Percentiles rank a stretch among this genome's conserved stretches.
These are phyloP conservation scores for Drosophila fuyamai DNA, from an alignment of 1,140 invertebrate species.

Conservation along the genomic window DNA sequence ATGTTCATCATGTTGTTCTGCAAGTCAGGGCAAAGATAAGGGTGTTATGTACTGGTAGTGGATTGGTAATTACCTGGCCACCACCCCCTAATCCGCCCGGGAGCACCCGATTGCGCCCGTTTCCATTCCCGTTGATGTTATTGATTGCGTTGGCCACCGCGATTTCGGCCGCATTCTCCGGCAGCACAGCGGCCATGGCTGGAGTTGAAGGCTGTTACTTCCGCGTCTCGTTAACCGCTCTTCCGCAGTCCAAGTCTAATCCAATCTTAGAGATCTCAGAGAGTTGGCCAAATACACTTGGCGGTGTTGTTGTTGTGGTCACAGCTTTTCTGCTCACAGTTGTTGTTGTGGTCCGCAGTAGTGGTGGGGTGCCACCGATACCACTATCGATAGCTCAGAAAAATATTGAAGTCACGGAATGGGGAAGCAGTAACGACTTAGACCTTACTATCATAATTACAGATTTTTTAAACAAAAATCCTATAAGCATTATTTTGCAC, in stretches of 20 bases:
- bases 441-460: too few species aligned
- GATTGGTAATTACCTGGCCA: conserved; percentile 51
- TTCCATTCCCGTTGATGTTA: conserved; percentile 61
- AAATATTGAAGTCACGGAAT: neutral
- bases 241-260: conserved; percentile 27
- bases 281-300: conserved; percentile 32
- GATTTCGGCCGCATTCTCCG: conserved; percentile 59
- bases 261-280: conserved; percentile 26
- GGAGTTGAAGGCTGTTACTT: conserved; percentile 30
- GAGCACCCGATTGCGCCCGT: conserved; percentile 61
- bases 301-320: conserved; percentile 28
- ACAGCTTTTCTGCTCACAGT: conserved; percentile 6
- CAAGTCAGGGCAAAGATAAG: conserved; percentile 41
- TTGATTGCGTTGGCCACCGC: conserved; percentile 75
- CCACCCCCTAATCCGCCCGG: conserved; percentile 36
- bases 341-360: conserved; percentile 1
- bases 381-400: neutral
- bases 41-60: conserved; percentile 4
- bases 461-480: too few species aligned
- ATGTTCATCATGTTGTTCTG: conserved; percentile 93
- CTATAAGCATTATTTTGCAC: too few species aligned
- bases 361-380: neutral
- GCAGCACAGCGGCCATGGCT: conserved; percentile 44
- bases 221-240: conserved; percentile 37
- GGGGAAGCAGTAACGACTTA: neutral